Percentiles rank a stretch among this genome's conserved stretches.
Evolutionary conservation across 2,797 vertebrate genomes (phyloP).

Genomic region (Fistularia commersonii): DNA sequence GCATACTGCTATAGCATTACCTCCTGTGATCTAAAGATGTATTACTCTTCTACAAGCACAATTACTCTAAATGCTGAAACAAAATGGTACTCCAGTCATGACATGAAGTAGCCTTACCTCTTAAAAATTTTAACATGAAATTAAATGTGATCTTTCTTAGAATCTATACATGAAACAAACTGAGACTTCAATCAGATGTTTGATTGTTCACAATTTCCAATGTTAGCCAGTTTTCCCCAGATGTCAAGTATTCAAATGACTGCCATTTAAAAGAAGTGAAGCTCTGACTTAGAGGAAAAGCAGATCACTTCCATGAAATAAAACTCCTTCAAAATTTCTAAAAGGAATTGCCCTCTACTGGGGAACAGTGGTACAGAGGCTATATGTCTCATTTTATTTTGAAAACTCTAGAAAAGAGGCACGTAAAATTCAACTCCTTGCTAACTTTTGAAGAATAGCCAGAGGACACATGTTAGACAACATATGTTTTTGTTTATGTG

Average conservation of each 20-base stretch:
- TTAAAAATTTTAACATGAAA: constrained; percentile 19
- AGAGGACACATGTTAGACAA: constrained; percentile 5
- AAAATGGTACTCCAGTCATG: constrained; percentile 6
- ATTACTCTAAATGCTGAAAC: neutral
- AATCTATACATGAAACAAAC: constrained; percentile 3
- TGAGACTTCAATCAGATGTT: constrained; percentile 8
- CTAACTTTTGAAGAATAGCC: constrained; percentile 13
- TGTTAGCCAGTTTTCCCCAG: constrained; percentile 25
- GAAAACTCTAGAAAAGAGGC: constrained; percentile 29
- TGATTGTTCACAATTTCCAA: constrained; percentile 1
- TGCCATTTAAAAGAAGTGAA: constrained; percentile 27
- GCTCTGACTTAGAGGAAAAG: constrained; percentile 27
- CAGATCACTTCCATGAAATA: constrained; percentile 51
- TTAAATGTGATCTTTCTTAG: constrained; percentile 10
- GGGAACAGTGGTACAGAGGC: constrained; percentile 30
- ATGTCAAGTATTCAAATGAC: constrained; percentile 32
- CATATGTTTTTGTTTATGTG: constrained; percentile 16
- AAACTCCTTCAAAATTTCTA: constrained; percentile 44
- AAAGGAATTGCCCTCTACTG: constrained; percentile 27
- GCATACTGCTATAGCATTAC: constrained; percentile 39
- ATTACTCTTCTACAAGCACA: constrained; percentile 25
- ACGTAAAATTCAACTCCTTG: constrained; percentile 35
- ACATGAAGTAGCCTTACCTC: constrained; percentile 5
- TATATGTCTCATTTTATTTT: constrained; percentile 44
- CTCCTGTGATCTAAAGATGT: constrained; percentile 8